phyloP scores from a whole-genome alignment of 2,113 vertebrate species.

The Urocynchramus pylzowi region DNA sequence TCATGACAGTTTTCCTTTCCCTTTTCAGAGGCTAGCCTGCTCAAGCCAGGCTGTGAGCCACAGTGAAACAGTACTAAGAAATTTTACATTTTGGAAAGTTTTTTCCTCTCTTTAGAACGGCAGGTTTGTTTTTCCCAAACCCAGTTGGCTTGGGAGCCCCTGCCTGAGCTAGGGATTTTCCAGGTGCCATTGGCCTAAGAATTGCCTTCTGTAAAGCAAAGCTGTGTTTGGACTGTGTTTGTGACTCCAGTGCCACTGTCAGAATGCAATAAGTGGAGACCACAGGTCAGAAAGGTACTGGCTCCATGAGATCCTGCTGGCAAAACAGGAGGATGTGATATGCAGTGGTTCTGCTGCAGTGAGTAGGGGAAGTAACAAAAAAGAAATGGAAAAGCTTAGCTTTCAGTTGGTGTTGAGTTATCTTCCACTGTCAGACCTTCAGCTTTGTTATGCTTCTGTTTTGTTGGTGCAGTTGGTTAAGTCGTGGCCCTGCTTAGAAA shows the following conservation, averaged over 20 bases:
- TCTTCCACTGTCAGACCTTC: neutral
- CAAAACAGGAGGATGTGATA: neutral
- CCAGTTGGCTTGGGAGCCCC: fast-evolving
- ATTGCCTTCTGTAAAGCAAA: neutral
- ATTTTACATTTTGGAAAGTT: neutral
- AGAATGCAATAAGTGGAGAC: neutral
- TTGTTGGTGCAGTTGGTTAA: neutral
- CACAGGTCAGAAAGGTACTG: neutral
- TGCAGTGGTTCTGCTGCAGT: neutral
- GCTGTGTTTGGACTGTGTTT: neutral
- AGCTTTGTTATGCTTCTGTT: neutral
- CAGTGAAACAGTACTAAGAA: neutral
- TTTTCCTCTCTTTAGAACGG: neutral
- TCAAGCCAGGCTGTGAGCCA: neutral
- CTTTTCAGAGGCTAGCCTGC: neutral
- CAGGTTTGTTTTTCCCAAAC: neutral
- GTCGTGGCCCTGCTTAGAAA: neutral
- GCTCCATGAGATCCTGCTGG: neutral
- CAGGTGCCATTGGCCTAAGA: neutral
- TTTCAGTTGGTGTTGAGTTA: neutral
- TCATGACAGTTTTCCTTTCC: neutral
- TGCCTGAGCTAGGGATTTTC: neutral
- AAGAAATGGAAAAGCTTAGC: neutral
- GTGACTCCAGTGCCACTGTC: neutral
- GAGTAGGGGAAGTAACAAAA: neutral